Percentiles rank a stretch among this genome's conserved stretches.
Evolutionary conservation across 2,797 vertebrate species (phyloP).

Genomic region (Champsocephalus esox): DNA sequence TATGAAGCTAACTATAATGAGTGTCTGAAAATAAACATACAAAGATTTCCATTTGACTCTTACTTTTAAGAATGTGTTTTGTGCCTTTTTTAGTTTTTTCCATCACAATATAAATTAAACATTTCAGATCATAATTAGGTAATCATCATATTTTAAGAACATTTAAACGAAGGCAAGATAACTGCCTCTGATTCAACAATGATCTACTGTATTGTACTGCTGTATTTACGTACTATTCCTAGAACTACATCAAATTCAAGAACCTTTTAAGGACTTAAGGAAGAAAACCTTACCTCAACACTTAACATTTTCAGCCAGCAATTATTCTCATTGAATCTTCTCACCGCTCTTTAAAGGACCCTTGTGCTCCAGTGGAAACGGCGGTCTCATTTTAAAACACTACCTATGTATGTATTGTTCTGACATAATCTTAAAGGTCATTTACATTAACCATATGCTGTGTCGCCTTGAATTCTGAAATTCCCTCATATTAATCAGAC

Average conservation of each 20-base stretch:
- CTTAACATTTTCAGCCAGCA: not conserved
- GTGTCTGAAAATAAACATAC: constrained; percentile 35
- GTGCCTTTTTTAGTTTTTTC: not conserved
- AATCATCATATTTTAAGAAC: no score
- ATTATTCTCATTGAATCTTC: not conserved
- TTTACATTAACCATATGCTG: not conserved
- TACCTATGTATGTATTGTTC: not conserved
- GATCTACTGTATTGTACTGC: not conserved
- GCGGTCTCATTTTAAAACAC: not conserved
- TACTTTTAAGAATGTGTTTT: not conserved
- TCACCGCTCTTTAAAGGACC: not conserved
- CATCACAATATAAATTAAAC: not conserved
- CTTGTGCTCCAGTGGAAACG: not conserved
- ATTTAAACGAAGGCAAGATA: not conserved
- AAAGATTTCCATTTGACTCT: not conserved
- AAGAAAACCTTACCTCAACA: not conserved
- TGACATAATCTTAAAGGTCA: not conserved
- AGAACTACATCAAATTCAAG: not conserved
- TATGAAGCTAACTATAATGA: constrained; percentile 6
- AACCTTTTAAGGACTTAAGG: not conserved
- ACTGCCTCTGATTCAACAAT: no score
- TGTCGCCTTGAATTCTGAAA: not conserved
- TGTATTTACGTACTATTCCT: not conserved
- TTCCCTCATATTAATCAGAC: not conserved
- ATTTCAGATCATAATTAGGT: no score